Percentiles rank a stretch among this genome's conserved stretches.
phyloP scores from a whole-genome alignment of 2,113 vertebrate genomes.

The Zeus faber region DNA sequence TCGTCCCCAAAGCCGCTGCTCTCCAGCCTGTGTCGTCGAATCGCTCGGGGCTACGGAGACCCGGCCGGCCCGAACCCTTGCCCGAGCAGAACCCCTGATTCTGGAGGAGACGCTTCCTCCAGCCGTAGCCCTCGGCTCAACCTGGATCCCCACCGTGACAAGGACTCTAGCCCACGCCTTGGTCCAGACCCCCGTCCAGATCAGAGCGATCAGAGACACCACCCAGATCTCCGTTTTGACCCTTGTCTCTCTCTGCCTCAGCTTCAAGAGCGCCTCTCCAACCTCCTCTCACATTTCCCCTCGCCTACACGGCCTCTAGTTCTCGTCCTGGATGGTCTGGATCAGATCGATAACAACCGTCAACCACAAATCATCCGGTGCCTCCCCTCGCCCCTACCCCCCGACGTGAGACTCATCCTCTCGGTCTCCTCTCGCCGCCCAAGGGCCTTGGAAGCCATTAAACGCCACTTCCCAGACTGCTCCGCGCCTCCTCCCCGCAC shows the following conservation, averaged over 20 bases:
- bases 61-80: background rate
- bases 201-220: slow-evolving; percentile 3
- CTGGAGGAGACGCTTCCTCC: background rate
- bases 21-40: slow-evolving; percentile 61
- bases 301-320: slow-evolving; percentile 56
- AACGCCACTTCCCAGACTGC: slow-evolving; percentile 38
- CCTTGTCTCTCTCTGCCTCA: slow-evolving; percentile 34
- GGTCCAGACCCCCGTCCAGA: background rate
- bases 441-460: slow-evolving; percentile 41
- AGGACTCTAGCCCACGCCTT: background rate
- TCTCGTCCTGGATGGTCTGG: slow-evolving; percentile 71
- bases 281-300: slow-evolving; percentile 58
- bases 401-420: slow-evolving; percentile 68
- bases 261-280: slow-evolving; percentile 55
- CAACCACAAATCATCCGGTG: slow-evolving; percentile 42
- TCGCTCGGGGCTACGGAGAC: slow-evolving; percentile 46
- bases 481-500: background rate
- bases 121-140: background rate
- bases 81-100: background rate
- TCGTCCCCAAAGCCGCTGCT: slow-evolving; percentile 54
- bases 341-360: slow-evolving; percentile 49
- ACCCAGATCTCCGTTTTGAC: background rate
- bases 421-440: slow-evolving; percentile 47
- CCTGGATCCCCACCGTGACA: background rate
- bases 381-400: slow-evolving; percentile 67